Percentiles rank a stretch among this genome's conserved stretches.
phyloP scores from a whole-genome alignment of 2,797 vertebrate species.

The Anas georgica region DNA sequence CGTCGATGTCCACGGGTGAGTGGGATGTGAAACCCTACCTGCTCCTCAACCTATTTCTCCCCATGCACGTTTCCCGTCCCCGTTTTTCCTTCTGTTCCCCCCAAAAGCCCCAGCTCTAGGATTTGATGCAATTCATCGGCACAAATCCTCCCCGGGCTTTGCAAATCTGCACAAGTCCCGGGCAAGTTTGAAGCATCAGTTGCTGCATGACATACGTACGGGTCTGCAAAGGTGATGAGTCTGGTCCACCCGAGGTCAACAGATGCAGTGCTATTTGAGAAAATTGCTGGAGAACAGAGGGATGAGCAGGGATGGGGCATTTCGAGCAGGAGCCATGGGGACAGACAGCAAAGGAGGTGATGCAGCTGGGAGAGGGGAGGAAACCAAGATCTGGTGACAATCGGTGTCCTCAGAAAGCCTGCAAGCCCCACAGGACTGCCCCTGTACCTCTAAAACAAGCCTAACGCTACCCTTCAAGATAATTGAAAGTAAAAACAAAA shows the following conservation, averaged over 20 bases:
- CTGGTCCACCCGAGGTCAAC: rapidly evolving
- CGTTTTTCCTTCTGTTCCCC: not conserved
- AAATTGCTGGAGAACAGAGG: not conserved
- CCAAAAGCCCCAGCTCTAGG: not conserved
- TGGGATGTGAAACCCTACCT: rapidly evolving
- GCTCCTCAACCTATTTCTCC: not conserved
- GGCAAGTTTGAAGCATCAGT: not conserved
- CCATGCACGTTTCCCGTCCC: not conserved
- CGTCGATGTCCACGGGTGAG: conserved; percentile 84
- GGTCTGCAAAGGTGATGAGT: rapidly evolving
- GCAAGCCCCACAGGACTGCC: not conserved
- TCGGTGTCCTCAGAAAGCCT: not conserved
- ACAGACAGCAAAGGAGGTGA: not conserved
- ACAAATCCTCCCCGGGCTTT: not conserved
- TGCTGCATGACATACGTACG: rapidly evolving
- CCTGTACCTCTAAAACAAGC: not conserved
- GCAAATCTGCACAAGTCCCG: not conserved
- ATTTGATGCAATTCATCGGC: not conserved
- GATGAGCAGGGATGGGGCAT: not conserved
- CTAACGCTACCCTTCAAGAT: rapidly evolving
- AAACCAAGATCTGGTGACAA: not conserved
- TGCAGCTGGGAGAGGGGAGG: not conserved
- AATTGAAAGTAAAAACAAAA: not conserved
- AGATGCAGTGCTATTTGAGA: rapidly evolving
- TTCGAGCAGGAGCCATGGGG: rapidly evolving